These are phyloP conservation scores for Silurus glanis DNA, from an alignment of 2,113 vertebrate species.

Conservation along the genomic window DNA sequence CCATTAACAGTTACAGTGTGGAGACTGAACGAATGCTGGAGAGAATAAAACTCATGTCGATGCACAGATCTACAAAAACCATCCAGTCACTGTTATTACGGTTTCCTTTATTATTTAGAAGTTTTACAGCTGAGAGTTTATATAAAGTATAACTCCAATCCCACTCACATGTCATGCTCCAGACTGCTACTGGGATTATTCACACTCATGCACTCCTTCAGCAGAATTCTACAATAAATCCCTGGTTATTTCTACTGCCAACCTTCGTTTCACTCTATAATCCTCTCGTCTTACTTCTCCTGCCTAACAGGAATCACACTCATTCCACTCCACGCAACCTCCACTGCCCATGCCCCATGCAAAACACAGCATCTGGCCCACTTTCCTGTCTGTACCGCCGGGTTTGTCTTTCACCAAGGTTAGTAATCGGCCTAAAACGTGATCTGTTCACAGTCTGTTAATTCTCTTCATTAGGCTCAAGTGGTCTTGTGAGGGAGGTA, in stretches of 20 bases:
- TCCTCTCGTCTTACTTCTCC: constrained; percentile 36
- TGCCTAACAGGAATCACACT: constrained; percentile 13
- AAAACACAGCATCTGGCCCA: constrained; percentile 35
- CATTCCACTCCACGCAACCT: not conserved
- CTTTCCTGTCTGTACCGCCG: constrained; percentile 41
- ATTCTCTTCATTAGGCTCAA: constrained; percentile 56
- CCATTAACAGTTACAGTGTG: no score
- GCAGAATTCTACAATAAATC: constrained; percentile 38
- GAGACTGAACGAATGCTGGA: no score
- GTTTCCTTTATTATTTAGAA: no score
- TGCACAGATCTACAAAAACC: not conserved
- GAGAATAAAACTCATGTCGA: not conserved
- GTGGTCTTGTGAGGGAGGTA: constrained; percentile 52
- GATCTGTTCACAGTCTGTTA: constrained; percentile 59
- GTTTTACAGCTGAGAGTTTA: not conserved
- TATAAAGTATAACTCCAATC: constrained; percentile 8
- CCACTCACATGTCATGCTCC: constrained; percentile 27
- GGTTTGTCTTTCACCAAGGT: constrained; percentile 58
- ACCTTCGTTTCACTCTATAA: constrained; percentile 39
- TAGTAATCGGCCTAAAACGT: constrained; percentile 53
- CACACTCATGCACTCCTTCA: constrained; percentile 40
- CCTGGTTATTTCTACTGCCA: constrained; percentile 26
- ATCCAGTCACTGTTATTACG: no score
- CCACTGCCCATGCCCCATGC: constrained; percentile 10
- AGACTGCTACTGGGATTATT: constrained; percentile 26